Base-by-base conservation (phyloP, 2,113 vertebrate genomes). In the Lipotes vexillifer region DNA sequence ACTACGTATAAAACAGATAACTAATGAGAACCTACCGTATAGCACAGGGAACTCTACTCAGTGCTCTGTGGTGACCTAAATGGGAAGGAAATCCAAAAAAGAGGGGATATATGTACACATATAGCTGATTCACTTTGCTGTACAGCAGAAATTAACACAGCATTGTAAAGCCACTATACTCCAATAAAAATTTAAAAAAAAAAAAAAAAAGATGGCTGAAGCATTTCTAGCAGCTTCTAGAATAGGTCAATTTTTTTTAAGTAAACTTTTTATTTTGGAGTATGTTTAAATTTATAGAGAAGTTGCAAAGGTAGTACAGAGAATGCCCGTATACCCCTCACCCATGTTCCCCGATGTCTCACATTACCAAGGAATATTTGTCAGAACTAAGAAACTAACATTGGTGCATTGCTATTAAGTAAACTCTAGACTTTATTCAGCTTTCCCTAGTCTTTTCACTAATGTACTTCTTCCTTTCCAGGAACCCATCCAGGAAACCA, bases 401-500 rank as follows among this genome's bases (percentile, higher is more conserved):
- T 2, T 1, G 8, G 49, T 11, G 27, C 0, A 0, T 3, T 11
- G 20, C 71, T 29, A 4, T 36, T 18, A 41, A 9, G 20, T 20
- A 33, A 65, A 71, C n/a, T 23, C 52, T 5, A 33, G 77, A 25
- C 61, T 69, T 44, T 3, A 4, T 36, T 17, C n/a, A 18, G 21
- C 41, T 23, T 31, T 36, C 57, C 20, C 29, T 23, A 1, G 11
- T 31, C 14, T 83, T 49, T 3, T 77, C 46, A 59, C 13, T 1
- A 6, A 41, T 11, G 29, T 55, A 31, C 59, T 38, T 29, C 21
- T 27, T 55, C 13, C 65, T 55, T 78, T 75, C 69, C 27, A 12
- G 8, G 33, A 63, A 38, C 38, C 38, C 38, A 14, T 12, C 49
- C 36, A 57, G 66, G 61, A 74, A 83, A n/a, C 55, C 71, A 55